phyloP scores from a whole-genome alignment of 2,888 invertebrate species.

The Ceratothoa steindachneri region DNA sequence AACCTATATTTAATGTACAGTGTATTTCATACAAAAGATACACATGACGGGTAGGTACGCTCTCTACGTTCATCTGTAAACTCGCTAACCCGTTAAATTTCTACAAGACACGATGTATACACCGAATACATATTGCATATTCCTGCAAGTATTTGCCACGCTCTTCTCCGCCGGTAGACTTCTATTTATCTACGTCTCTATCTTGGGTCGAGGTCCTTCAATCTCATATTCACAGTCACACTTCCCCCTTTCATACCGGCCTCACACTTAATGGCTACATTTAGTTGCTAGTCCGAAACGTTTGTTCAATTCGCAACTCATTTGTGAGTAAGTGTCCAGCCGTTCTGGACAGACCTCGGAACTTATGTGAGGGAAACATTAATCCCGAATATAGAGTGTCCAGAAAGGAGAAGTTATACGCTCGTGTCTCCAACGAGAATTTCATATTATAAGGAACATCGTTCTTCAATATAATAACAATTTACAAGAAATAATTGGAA shows the following conservation, averaged over 20 bases:
- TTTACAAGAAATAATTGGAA: conserved; percentile 5
- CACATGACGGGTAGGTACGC: too few species aligned
- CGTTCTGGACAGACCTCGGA: not conserved
- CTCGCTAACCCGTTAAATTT: too few species aligned
- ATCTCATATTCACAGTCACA: conserved; percentile 10
- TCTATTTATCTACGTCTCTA: conserved; percentile 6
- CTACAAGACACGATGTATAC: too few species aligned
- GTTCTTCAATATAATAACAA: conserved; percentile 13
- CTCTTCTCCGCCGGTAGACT: too few species aligned
- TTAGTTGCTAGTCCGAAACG: not conserved
- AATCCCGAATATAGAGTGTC: not conserved
- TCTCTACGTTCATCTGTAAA: too few species aligned
- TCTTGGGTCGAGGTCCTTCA: not conserved
- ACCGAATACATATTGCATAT: too few species aligned
- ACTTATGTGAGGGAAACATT: conserved; percentile 9
- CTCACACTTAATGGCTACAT: conserved; percentile 10
- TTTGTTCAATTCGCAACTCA: conserved; percentile 12
- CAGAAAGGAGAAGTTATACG: conserved; percentile 6
- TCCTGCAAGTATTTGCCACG: too few species aligned
- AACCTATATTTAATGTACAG: not conserved
- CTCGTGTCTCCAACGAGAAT: not conserved
- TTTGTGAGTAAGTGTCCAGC: conserved; percentile 1
- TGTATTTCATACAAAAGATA: not conserved
- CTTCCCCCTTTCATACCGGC: conserved; percentile 4
- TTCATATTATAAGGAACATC: conserved; percentile 3